Evolutionary conservation across 2,888 invertebrate species (phyloP).

Genomic region (Flexamia atlantica): DNA sequence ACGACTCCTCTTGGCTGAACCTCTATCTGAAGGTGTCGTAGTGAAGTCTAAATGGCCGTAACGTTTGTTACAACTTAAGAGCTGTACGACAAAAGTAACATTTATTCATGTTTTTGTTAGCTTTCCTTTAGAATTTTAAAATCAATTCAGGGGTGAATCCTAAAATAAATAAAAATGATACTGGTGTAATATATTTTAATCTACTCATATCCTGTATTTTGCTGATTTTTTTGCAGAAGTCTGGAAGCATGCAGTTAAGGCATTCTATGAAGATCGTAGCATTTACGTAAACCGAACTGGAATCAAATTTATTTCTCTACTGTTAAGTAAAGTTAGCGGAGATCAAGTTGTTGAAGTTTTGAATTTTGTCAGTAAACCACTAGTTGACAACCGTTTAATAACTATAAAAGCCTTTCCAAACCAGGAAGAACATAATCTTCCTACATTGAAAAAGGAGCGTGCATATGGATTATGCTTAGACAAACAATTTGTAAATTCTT

Average conservation of each 20-base stretch:
- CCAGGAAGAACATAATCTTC: background rate
- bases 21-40: too few species aligned
- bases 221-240: background rate
- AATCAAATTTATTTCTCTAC: background rate
- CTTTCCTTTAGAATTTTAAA: too few species aligned
- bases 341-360: background rate
- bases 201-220: too few species aligned
- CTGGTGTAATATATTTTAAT: too few species aligned
- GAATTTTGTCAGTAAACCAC: background rate
- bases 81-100: too few species aligned
- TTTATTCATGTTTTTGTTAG: too few species aligned
- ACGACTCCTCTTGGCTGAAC: too few species aligned
- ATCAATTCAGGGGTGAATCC: too few species aligned
- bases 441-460: background rate
- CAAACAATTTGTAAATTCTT: background rate
- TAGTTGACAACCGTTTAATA: background rate
- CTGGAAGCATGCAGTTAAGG: background rate
- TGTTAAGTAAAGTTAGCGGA: background rate
- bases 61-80: too few species aligned
- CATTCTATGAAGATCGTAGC: background rate
- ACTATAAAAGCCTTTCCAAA: background rate
- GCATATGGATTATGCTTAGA: too few species aligned
- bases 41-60: too few species aligned
- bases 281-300: background rate
- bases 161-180: too few species aligned